phyloP scores from a whole-genome alignment of 1,140 invertebrate species.

The Chelonus insularis region DNA sequence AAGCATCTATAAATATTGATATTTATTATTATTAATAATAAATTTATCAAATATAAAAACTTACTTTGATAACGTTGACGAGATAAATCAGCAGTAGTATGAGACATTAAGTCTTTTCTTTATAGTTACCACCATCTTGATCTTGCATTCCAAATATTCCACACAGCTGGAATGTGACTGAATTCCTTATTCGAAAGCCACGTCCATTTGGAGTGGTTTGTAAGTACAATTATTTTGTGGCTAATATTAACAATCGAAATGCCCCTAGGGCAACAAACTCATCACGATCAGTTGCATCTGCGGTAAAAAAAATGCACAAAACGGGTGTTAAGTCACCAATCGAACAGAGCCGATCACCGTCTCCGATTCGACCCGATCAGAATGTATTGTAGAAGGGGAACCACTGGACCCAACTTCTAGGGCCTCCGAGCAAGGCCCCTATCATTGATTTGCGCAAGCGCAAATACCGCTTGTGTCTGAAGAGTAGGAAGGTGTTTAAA shows the following conservation, averaged over 20 bases:
- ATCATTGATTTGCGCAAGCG: too few species aligned
- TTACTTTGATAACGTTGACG: conserved; percentile 37
- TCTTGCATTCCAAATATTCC: conserved; percentile 44
- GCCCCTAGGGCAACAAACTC: not conserved
- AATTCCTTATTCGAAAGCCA: conserved; percentile 1
- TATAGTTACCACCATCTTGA: conserved; percentile 47
- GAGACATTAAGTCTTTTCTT: conserved; percentile 41
- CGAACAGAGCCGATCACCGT: conserved; percentile 28
- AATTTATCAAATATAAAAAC: conserved; percentile 17
- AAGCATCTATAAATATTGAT: conserved; percentile 13
- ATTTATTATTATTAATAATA: not conserved
- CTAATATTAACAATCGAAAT: not conserved
- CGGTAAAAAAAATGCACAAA: too few species aligned
- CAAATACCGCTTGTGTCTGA: too few species aligned
- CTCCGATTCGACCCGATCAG: conserved; percentile 30
- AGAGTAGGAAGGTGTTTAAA: too few species aligned
- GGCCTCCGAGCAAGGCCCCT: too few species aligned
- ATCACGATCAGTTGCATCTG: not conserved
- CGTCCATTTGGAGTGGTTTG: too few species aligned
- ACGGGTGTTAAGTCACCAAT: conserved; percentile 29
- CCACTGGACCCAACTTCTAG: too few species aligned
- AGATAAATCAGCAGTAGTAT: conserved; percentile 36
- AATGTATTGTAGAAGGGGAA: not conserved
- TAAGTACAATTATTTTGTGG: not conserved
- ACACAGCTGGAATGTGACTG: conserved; percentile 38